Percentiles rank a stretch among this genome's conserved stretches.
Conservation (phyloP, 1,140 invertebrate genomes). For the Pseudomyrmex pallidus region DNA sequence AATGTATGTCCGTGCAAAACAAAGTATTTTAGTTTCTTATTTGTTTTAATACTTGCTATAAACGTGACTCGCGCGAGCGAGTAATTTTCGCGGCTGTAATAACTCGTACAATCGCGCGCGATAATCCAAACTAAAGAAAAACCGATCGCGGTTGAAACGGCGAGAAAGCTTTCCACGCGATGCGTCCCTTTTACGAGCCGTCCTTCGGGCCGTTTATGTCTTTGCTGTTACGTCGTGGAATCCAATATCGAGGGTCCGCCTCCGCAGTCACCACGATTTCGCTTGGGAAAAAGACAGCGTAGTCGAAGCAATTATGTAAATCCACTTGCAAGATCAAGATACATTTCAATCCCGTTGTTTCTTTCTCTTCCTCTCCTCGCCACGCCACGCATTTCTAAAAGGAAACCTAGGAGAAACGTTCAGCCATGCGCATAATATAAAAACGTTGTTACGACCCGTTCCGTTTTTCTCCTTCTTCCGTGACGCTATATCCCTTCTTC, state of each 20-base stretch:
- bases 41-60: background rate
- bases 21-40: background rate
- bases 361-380: constrained; percentile 12
- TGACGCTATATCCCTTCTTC: background rate
- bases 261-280: constrained; percentile 63
- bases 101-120: constrained; percentile 29
- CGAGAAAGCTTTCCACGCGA: constrained; percentile 26
- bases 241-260: constrained; percentile 75
- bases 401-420: constrained; percentile 25
- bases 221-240: constrained; percentile 68
- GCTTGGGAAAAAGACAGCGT: constrained; percentile 71
- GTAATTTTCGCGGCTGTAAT: constrained; percentile 19
- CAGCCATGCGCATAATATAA: constrained; percentile 56
- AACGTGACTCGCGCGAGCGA: background rate
- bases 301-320: constrained; percentile 82
- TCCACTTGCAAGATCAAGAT: constrained; percentile 78
- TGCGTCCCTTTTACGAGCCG: constrained; percentile 73
- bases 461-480: constrained; percentile 7
- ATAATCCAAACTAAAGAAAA: constrained; percentile 36
- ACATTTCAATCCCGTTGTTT: constrained; percentile 77
- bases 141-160: constrained; percentile 29
- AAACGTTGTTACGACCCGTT: constrained; percentile 59
- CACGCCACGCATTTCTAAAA: constrained; percentile 18
- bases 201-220: constrained; percentile 62
- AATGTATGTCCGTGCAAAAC: background rate